phyloP scores from a whole-genome alignment of 2,888 invertebrate genomes.

The Encarsia formosa region DNA sequence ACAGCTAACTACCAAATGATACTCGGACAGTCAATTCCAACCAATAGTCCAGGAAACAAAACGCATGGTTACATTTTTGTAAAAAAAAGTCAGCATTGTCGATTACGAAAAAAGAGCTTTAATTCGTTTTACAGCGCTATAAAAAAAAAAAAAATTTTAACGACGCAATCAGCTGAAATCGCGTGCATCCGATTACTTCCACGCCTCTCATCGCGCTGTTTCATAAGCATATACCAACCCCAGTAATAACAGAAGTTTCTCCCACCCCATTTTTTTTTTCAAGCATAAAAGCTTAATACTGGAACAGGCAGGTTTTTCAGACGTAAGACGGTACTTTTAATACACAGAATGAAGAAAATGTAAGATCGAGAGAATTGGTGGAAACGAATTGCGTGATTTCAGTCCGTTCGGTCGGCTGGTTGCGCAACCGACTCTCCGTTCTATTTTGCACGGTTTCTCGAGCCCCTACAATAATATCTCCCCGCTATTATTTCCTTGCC shows the following conservation, averaged over 20 bases:
- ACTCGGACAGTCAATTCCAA: too few relatives aligned
- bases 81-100: too few relatives aligned
- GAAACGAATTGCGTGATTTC: slow-evolving; percentile 33
- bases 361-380: slow-evolving; percentile 17
- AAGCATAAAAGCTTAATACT: too few relatives aligned
- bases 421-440: background rate
- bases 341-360: too few relatives aligned
- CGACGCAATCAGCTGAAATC: slow-evolving; percentile 29
- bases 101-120: too few relatives aligned
- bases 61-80: too few relatives aligned
- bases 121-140: too few relatives aligned
- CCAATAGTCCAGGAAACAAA: too few relatives aligned
- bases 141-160: slow-evolving; percentile 22
- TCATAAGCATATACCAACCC: background rate
- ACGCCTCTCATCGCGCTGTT: slow-evolving; percentile 4
- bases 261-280: slow-evolving; percentile 2
- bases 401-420: slow-evolving; percentile 25
- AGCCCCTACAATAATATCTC: background rate
- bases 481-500: slow-evolving; percentile 15
- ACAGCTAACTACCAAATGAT: too few relatives aligned
- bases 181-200: slow-evolving; percentile 29
- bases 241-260: background rate
- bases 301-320: too few relatives aligned
- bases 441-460: background rate
- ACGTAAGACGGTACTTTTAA: too few relatives aligned